Conservation (phyloP, 1,140 invertebrate species). For the Drosophila oshimai region DNA sequence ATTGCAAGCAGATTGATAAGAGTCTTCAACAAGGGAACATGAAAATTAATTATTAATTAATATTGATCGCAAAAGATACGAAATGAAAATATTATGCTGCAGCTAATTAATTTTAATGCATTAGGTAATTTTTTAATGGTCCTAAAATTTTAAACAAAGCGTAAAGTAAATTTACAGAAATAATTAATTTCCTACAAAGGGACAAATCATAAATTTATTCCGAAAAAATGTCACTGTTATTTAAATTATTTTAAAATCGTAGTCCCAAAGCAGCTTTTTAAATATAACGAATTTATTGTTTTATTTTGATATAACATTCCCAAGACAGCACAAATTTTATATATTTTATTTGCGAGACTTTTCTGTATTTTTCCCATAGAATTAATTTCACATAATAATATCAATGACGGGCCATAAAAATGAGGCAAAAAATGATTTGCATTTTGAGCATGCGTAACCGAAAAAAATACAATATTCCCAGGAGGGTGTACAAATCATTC, state of each 20-base stretch:
- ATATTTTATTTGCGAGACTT: background rate
- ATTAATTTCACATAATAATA: constrained; percentile 19
- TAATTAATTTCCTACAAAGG: no score
- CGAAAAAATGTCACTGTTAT: no score
- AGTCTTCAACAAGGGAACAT: background rate
- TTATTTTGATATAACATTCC: background rate
- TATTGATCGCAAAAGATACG: background rate
- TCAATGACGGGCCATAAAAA: constrained; percentile 24
- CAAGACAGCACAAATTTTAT: background rate
- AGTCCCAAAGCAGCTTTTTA: no score
- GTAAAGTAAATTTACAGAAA: no score
- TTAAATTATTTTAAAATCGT: no score
- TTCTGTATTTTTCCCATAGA: constrained; percentile 7
- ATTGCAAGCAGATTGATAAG: constrained; percentile 18
- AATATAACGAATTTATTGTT: no score
- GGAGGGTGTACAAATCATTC: background rate
- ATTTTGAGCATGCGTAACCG: constrained; percentile 33
- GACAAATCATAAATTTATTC: no score
- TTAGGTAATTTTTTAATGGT: background rate
- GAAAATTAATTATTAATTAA: constrained; percentile 28
- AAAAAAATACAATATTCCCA: constrained; percentile 30
- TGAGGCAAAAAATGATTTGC: constrained; percentile 35
- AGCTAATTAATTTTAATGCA: background rate
- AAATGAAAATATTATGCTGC: background rate
- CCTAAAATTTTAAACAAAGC: no score